phyloP scores from a whole-genome alignment of 2,888 invertebrate species.

The Pammene aurita region DNA sequence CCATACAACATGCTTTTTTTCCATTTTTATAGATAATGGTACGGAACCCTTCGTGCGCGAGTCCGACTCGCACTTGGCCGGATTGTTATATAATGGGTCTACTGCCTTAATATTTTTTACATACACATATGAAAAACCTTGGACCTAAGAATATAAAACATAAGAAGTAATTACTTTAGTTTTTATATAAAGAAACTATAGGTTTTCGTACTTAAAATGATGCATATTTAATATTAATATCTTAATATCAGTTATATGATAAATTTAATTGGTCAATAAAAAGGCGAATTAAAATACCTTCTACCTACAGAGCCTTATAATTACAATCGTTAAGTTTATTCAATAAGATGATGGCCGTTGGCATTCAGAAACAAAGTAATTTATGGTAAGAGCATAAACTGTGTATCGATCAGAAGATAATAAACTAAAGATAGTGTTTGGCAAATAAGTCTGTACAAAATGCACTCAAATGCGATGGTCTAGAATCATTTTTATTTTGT shows the following conservation, averaged over 20 bases:
- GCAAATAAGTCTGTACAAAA: too few relatives aligned
- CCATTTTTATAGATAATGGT: too few relatives aligned
- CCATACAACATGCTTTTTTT: too few relatives aligned
- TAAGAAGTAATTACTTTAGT: too few relatives aligned
- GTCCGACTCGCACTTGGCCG: too few relatives aligned
- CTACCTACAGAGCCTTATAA: conserved; percentile 18
- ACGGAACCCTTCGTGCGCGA: too few relatives aligned
- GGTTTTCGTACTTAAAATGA: background rate
- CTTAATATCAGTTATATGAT: conserved; percentile 21
- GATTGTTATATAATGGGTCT: too few relatives aligned
- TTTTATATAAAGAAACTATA: background rate
- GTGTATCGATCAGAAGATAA: background rate
- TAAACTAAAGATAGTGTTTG: background rate
- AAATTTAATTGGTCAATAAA: conserved; percentile 36
- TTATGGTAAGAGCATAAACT: background rate
- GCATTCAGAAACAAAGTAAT: conserved; percentile 16
- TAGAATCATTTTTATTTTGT: too few relatives aligned
- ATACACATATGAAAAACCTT: background rate
- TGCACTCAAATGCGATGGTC: too few relatives aligned
- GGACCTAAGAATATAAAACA: too few relatives aligned
- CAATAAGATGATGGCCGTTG: conserved; percentile 27
- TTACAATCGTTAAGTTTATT: conserved; percentile 34
- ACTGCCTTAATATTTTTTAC: too few relatives aligned
- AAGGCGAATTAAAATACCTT: conserved; percentile 32
- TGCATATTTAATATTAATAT: conserved; percentile 14